These are phyloP conservation scores for Podotricha telesiphe DNA, from an alignment of 2,888 invertebrate genomes.

Conservation along the genomic window DNA sequence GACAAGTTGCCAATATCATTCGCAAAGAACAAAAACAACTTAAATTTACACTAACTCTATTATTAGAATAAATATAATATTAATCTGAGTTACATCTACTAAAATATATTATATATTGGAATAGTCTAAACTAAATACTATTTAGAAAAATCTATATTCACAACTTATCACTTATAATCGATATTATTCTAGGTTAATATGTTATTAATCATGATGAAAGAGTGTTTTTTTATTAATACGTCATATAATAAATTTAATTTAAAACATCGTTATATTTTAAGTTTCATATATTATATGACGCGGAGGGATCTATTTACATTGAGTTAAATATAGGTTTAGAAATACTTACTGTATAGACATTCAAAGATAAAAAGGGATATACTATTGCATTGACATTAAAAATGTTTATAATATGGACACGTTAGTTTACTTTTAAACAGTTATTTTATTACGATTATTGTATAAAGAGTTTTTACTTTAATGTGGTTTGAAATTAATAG, in stretches of 20 bases:
- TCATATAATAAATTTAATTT: conserved; percentile 4
- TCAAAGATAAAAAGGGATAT: conserved; percentile 16
- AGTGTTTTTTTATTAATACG: conserved; percentile 21
- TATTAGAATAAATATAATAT: conserved; percentile 25
- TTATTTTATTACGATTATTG: conserved; percentile 14
- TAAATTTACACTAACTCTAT: conserved; percentile 14
- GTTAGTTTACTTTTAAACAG: not conserved
- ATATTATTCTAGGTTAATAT: conserved; percentile 23
- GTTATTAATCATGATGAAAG: conserved; percentile 26
- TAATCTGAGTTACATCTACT: conserved; percentile 23
- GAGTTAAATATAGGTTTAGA: conserved; percentile 6
- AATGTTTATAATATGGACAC: conserved; percentile 11
- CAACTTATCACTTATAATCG: conserved; percentile 15
- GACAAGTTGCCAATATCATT: conserved; percentile 16
- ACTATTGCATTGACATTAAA: conserved; percentile 23
- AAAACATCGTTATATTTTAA: not conserved
- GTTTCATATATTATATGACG: not conserved
- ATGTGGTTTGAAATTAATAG: not conserved
- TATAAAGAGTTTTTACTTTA: conserved; percentile 3
- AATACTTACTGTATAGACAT: conserved; percentile 12
- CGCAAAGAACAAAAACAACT: conserved; percentile 20
- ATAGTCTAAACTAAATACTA: conserved; percentile 21
- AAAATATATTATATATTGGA: conserved; percentile 24
- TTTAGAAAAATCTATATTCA: conserved; percentile 4
- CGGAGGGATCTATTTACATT: conserved; percentile 11